Evolutionary conservation across 2,888 invertebrate genomes (phyloP), one percentile per base, ranked within the genome.

Genomic region (Lasioglossum figueresi): DNA sequence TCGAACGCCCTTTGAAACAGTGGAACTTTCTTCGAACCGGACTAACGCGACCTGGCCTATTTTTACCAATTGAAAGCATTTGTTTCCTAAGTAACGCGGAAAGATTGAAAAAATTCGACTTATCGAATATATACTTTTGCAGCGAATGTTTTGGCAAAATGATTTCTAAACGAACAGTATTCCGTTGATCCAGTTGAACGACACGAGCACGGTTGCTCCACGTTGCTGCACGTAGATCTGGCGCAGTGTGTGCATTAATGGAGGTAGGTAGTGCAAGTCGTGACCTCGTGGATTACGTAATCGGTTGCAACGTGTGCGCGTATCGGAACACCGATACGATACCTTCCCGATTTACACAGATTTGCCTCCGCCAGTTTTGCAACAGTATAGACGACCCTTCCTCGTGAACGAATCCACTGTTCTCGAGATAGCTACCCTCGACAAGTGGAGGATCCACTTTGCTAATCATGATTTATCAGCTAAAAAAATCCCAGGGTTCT

Each of bases 211-310:
- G 40, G 75, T 66, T 14, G 82, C 68, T 14, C 5, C 43, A 52
- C 63, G 52, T 70, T 79, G 63, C 48, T 70, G 37, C 76, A 83
- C 48, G 76, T 80, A 52, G 63, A 79, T 37, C 52, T 83, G 66
- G 74, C 45, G 52, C 31, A 76, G 59, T 59, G 85, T 79, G 76
- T 83, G 80, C 75, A 88, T 88, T 88, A 87, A 88, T 84, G 83
- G 83, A 85, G 84, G 82, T 74, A 86, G 78, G 80, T 81, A 84
- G 85, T 81, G 73, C 85, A 88, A 90, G 88, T 88, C 89, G 90
- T 86, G 90, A 90, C 84, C 90, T 84, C 86, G 78, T 72, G 82
- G 89, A 89, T 90, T 90, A 89, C 88, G 90, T 90, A 90, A 89
- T 82, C 82, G 70, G 77, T 79, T 78, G 82, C 81, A 80, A 78